A percentile compares a stretch with the other conserved stretches of the same genome.
Evolutionary conservation across 2,113 vertebrate genomes (phyloP).

Genomic region (Nematolebias whitei): DNA sequence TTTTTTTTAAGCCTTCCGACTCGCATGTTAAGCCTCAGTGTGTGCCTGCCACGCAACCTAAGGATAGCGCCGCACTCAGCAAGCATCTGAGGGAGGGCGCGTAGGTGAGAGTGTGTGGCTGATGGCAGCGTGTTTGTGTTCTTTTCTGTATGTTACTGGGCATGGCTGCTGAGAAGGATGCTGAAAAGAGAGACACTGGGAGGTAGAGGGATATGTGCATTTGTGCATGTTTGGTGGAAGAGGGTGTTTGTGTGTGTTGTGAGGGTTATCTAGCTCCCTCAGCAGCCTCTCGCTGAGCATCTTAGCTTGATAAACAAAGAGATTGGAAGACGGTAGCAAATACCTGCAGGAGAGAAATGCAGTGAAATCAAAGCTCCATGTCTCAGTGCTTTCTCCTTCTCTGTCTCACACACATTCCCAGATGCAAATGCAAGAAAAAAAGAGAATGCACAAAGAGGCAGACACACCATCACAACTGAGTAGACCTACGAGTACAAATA

Average conservation of each 20-base stretch:
- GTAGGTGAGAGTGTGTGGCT: constrained; percentile 37
- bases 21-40: constrained; percentile 49
- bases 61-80: constrained; percentile 37
- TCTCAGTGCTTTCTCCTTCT: constrained; percentile 16
- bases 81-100: constrained; percentile 28
- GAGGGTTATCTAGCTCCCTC: constrained; percentile 65
- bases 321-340: constrained; percentile 65
- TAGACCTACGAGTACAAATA: constrained; percentile 3
- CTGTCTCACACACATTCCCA: constrained; percentile 9
- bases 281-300: constrained; percentile 62
- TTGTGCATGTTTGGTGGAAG: constrained; percentile 1
- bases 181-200: constrained; percentile 18
- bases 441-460: constrained; percentile 4
- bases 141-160: constrained; percentile 43
- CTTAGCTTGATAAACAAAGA: constrained; percentile 66
- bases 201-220: constrained; percentile 3
- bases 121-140: constrained; percentile 15
- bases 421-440: constrained; percentile 26
- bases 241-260: background rate
- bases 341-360: constrained; percentile 69
- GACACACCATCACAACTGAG: constrained; percentile 4
- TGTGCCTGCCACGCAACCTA: constrained; percentile 40
- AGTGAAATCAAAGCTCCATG: constrained; percentile 66
- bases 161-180: constrained; percentile 38
- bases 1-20: constrained; percentile 28